Base-by-base conservation (phyloP, 2,797 vertebrate genomes). In the Mycteria americana region DNA sequence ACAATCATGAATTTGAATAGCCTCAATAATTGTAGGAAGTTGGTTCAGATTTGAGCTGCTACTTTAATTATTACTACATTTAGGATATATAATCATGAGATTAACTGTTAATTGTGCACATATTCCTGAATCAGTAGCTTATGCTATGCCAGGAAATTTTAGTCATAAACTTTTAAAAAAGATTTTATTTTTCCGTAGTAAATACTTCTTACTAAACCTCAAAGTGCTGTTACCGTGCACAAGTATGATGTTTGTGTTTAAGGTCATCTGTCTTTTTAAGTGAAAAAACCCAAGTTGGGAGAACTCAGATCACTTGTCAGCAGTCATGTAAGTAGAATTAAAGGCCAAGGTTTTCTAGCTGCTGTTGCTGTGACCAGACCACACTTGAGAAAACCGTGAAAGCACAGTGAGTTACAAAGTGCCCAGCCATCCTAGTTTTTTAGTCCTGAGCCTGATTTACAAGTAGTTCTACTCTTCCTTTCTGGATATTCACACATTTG, bases 371-470 rank as follows among this genome's bases (percentile, higher is more conserved):
- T 35, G 18, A 33, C 11, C 33, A 43, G 30, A 18, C 11, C 59
- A 17, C 65, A 2, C 19, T 25, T 7, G 10, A 51, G 22, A 57
- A 64, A 63, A 9, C 21, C 10, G 2, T 5, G 8, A 45, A 64
- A 39, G 18, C 33, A 2, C 6, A 1, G 4, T 9, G 54, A 43
- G 37, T 53, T 31, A 25, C 4, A 37, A 2, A 3, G 9, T 23
- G 12, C 35, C 19, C 24, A 41, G 15, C 17, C 51, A 43, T 6
- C 27, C 68, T 17, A 30, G 14, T 27, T 70, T 68, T 37, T 56
- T 57, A 63, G 4, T 24, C n/a, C 53, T 46, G 25, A 88, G 31
- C 48, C 48, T 16, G 10, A 64, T 25, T 78, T 74, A 7, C 0
- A 0, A 39, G 13, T 39, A 54, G 37, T 43, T 67, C 48, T 75